Evolutionary conservation across 2,888 invertebrate species (phyloP).

Genomic region (Sinotaia quadrata): DNA sequence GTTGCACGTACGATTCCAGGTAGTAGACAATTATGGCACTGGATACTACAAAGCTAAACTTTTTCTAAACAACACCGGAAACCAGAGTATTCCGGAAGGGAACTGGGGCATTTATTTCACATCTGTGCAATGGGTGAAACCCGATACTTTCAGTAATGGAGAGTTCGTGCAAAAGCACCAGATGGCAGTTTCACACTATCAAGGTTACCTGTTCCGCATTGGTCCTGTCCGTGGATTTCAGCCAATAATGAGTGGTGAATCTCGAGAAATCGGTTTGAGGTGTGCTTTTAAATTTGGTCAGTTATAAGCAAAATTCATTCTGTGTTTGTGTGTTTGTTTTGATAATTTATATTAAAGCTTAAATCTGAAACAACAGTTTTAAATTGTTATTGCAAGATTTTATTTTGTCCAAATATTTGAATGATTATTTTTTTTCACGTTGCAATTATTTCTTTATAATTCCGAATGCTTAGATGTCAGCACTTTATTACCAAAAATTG

Average conservation of each 20-base stretch:
- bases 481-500: too few relatives aligned
- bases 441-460: too few relatives aligned
- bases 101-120: slow-evolving; percentile 60
- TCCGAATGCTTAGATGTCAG: too few relatives aligned
- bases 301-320: too few relatives aligned
- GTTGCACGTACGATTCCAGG: slow-evolving; percentile 41
- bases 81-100: slow-evolving; percentile 38
- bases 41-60: slow-evolving; percentile 33
- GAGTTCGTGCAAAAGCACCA: slow-evolving; percentile 17
- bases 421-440: too few relatives aligned
- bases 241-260: slow-evolving; percentile 28
- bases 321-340: too few relatives aligned
- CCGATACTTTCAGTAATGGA: neutral
- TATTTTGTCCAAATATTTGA: too few relatives aligned
- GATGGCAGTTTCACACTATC: slow-evolving; percentile 33
- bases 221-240: slow-evolving; percentile 38
- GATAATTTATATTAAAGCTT: too few relatives aligned
- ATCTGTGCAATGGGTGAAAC: slow-evolving; percentile 31
- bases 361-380: too few relatives aligned
- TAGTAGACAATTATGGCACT: slow-evolving; percentile 40
- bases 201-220: slow-evolving; percentile 51
- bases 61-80: slow-evolving; percentile 44
- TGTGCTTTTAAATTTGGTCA: too few relatives aligned
- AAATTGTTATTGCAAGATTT: too few relatives aligned
- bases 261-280: slow-evolving; percentile 33